Evolutionary conservation across 2,888 invertebrate species (phyloP).

Genomic region (Machimus atricapillus): DNA sequence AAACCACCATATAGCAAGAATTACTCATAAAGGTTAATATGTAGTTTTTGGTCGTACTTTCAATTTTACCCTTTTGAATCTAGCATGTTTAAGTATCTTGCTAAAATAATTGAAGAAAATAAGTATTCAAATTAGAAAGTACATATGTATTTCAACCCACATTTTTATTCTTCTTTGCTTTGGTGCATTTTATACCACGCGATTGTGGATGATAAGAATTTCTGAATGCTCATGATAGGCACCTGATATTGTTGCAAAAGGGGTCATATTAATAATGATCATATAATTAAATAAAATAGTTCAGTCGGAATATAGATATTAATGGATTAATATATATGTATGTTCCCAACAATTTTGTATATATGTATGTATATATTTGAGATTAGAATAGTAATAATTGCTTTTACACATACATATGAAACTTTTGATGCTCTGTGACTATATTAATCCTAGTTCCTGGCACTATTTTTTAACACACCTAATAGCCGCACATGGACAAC

Average conservation of each 20-base stretch:
- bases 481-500: too few relatives aligned
- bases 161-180: neutral
- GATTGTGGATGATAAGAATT: neutral
- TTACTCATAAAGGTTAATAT: neutral
- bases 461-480: too few relatives aligned
- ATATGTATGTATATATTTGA: neutral
- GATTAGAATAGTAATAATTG: neutral
- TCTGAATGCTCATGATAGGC: neutral
- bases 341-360: too few relatives aligned
- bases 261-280: too few relatives aligned
- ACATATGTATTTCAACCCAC: neutral
- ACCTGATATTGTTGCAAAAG: neutral
- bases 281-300: neutral
- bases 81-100: neutral
- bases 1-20: neutral
- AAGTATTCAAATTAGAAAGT: too few relatives aligned
- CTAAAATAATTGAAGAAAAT: neutral
- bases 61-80: neutral
- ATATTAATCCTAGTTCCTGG: too few relatives aligned
- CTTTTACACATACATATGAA: neutral
- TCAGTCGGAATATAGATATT: neutral
- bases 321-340: neutral
- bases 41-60: neutral
- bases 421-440: neutral
- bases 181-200: neutral